Evolutionary conservation across 53 echinoderm and acorn worm genomes (phyloP).

Genomic region (Apostichopus leukothele): DNA sequence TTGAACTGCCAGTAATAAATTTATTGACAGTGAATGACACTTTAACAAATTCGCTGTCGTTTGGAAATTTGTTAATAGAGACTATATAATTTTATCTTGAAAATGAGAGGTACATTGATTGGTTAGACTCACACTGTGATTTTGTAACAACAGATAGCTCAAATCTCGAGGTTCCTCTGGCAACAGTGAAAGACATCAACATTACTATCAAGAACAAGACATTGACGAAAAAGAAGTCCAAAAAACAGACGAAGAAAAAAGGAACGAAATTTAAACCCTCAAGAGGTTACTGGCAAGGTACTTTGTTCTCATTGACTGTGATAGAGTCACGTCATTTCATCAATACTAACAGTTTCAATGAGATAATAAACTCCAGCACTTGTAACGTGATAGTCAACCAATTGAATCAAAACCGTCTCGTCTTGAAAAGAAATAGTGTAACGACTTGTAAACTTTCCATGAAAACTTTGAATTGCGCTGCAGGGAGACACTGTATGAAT

Average conservation of each 20-base stretch:
- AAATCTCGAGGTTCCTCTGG: background rate
- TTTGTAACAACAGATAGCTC: background rate
- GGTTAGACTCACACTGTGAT: background rate
- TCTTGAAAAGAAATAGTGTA: background rate
- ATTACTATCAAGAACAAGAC: background rate
- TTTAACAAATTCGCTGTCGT: too few species aligned
- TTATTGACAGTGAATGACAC: too few species aligned
- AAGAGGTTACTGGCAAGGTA: constrained; percentile 10
- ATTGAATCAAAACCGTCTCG: background rate
- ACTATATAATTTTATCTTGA: too few species aligned
- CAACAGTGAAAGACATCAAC: background rate
- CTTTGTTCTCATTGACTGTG: constrained; percentile 6
- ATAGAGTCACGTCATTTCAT: background rate
- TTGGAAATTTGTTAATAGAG: too few species aligned
- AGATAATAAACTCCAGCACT: background rate
- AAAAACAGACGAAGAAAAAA: background rate
- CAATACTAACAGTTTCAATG: background rate
- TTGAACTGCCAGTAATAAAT: too few species aligned
- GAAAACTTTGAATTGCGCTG: too few species aligned
- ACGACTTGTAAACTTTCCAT: background rate
- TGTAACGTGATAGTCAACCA: background rate
- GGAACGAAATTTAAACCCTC: constrained; percentile 22
- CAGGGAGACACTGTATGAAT: too few species aligned
- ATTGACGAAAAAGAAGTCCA: background rate
- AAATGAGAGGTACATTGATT: too few species aligned